phyloP scores from a whole-genome alignment of 2,113 vertebrate species.

The Chloebia gouldiae region DNA sequence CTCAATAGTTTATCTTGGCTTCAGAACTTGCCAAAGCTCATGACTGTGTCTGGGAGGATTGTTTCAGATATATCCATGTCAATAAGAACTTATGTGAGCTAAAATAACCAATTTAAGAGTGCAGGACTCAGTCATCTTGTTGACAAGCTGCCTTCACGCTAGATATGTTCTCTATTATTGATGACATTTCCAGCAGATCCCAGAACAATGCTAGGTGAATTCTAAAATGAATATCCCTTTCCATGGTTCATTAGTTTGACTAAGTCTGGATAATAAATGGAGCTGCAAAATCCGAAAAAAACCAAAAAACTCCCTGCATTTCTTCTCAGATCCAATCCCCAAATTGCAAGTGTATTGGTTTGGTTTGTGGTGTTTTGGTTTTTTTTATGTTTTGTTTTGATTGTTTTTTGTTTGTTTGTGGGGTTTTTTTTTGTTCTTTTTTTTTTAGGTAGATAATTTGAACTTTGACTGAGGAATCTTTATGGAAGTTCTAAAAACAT shows the following conservation, averaged over 20 bases:
- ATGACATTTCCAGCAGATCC: slow-evolving; percentile 5
- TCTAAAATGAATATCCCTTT: slow-evolving; percentile 28
- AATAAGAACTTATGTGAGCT: slow-evolving; percentile 60
- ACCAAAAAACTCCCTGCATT: background rate
- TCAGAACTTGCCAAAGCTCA: slow-evolving; percentile 40
- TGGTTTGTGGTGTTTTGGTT: too few species aligned
- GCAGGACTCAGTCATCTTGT: slow-evolving; percentile 63
- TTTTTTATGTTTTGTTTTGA: too few species aligned
- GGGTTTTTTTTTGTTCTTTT: background rate
- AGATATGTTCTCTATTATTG: slow-evolving; percentile 48
- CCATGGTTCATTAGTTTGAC: background rate
- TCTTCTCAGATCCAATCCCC: background rate
- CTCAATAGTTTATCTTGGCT: slow-evolving; percentile 40
- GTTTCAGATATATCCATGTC: slow-evolving; percentile 64
- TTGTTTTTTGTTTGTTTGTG: background rate
- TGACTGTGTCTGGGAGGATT: slow-evolving; percentile 36
- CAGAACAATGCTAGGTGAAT: slow-evolving; percentile 21
- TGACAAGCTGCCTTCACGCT: slow-evolving; percentile 57
- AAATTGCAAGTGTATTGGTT: background rate
- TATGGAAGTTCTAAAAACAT: background rate
- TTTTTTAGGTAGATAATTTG: background rate
- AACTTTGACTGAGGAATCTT: background rate
- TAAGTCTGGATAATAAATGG: background rate
- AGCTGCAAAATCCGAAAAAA: background rate
- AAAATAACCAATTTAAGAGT: slow-evolving; percentile 65